Percentiles rank a stretch among this genome's conserved stretches.
Conservation (phyloP, 2,888 invertebrate genomes). For the Strigamia crassipes region DNA sequence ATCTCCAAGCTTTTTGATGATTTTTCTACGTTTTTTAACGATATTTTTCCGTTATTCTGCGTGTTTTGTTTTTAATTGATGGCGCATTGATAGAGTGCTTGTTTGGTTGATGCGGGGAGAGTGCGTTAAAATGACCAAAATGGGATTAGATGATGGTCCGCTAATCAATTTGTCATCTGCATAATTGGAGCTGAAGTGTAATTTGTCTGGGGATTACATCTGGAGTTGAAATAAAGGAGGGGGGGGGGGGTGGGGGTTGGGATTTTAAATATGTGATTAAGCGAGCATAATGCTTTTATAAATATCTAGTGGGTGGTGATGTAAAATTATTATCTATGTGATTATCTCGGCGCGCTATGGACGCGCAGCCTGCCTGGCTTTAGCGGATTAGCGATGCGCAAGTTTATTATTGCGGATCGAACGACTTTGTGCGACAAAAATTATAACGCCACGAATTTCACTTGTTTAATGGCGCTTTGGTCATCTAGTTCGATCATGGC, state of each 20-base stretch:
- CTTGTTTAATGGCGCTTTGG: too few species aligned
- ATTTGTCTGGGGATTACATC: neutral
- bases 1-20: too few species aligned
- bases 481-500: too few species aligned
- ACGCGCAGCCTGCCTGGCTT: neutral
- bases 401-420: too few species aligned
- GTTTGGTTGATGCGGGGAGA: neutral
- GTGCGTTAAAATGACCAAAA: neutral
- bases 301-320: neutral
- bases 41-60: too few species aligned
- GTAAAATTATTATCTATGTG: neutral
- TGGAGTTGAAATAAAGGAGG: neutral
- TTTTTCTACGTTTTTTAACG: too few species aligned
- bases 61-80: neutral
- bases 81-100: neutral
- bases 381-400: neutral
- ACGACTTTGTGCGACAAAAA: too few species aligned
- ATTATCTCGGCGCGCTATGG: neutral
- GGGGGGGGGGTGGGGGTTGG: too few species aligned
- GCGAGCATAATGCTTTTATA: neutral
- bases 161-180: neutral
- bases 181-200: neutral
- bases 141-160: neutral
- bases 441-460: too few species aligned
- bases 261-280: neutral